phyloP scores from a whole-genome alignment of 2,113 vertebrate species.

The Stegastes partitus region DNA sequence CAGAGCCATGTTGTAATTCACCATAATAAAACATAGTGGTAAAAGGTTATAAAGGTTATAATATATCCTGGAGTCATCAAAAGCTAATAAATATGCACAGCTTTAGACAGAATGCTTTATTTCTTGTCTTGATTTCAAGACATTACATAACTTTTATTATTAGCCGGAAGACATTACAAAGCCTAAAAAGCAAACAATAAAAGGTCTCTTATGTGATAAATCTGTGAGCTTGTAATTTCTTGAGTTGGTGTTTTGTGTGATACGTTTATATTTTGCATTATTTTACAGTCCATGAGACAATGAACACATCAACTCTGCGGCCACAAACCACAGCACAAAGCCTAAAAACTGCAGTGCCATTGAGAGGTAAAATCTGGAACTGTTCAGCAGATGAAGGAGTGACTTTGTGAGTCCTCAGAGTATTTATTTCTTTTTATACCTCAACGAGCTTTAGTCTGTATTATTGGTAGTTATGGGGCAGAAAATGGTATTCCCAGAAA shows the following conservation, averaged over 20 bases:
- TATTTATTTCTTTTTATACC: slow-evolving; percentile 77
- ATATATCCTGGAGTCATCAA: background rate
- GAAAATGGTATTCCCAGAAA: slow-evolving; percentile 81
- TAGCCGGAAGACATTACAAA: no score
- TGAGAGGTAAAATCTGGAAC: slow-evolving; percentile 76
- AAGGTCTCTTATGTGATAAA: background rate
- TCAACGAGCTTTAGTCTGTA: slow-evolving; percentile 70
- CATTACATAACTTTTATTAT: no score
- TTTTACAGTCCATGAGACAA: slow-evolving; percentile 36
- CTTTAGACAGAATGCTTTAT: no score
- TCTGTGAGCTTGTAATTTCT: background rate
- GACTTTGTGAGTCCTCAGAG: slow-evolving; percentile 79
- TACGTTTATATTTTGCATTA: slow-evolving; percentile 30
- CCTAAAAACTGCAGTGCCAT: slow-evolving; percentile 50
- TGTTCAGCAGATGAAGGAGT: slow-evolving; percentile 76
- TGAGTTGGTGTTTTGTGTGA: slow-evolving; percentile 15
- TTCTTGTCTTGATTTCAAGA: no score
- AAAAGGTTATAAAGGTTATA: background rate
- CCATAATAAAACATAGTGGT: background rate
- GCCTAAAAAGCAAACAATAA: no score
- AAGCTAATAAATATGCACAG: background rate
- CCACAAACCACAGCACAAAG: slow-evolving; percentile 43
- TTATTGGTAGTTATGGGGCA: slow-evolving; percentile 79
- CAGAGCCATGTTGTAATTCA: background rate
- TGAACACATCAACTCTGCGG: slow-evolving; percentile 23